These are phyloP conservation scores for Pipra filicauda DNA, from an alignment of 2,113 vertebrate genomes.

Conservation along the genomic window DNA sequence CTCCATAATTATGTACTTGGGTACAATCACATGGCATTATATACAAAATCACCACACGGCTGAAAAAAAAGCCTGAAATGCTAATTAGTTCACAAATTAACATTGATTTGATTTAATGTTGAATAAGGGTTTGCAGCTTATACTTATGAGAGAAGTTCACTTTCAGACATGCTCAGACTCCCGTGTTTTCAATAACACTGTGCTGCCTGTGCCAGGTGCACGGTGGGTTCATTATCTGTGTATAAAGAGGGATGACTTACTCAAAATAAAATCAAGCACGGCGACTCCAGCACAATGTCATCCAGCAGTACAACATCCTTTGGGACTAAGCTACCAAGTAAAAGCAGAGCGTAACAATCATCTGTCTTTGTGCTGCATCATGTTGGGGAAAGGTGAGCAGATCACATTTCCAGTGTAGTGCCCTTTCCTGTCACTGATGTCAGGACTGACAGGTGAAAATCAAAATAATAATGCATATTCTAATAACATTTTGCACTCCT, in stretches of 20 bases:
- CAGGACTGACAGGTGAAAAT: conserved; percentile 23
- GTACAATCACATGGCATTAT: conserved; percentile 76
- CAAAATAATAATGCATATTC: conserved; percentile 58
- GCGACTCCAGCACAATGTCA: conserved; percentile 47
- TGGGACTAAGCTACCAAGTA: not conserved
- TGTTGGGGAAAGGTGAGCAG: not conserved
- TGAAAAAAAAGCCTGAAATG: conserved; percentile 72
- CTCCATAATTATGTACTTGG: conserved; percentile 72
- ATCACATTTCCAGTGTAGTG: not conserved
- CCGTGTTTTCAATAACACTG: conserved; percentile 64
- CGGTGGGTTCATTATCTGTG: conserved; percentile 50
- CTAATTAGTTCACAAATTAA: conserved; percentile 84
- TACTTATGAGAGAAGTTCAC: conserved; percentile 73
- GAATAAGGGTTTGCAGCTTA: conserved; percentile 78
- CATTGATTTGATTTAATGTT: conserved; percentile 83
- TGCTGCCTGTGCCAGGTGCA: conserved; percentile 57
- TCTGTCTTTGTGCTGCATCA: conserved; percentile 24
- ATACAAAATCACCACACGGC: conserved; percentile 72
- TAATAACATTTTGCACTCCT: conserved; percentile 49
- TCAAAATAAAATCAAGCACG: conserved; percentile 64
- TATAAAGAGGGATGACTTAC: conserved; percentile 35
- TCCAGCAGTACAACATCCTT: not conserved
- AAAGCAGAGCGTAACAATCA: conserved; percentile 12
- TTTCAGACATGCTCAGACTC: conserved; percentile 66
- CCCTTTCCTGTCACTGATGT: conserved; percentile 45